Conservation (phyloP, 2,888 invertebrate species). For the Stenoptilia bipunctidactyla region DNA sequence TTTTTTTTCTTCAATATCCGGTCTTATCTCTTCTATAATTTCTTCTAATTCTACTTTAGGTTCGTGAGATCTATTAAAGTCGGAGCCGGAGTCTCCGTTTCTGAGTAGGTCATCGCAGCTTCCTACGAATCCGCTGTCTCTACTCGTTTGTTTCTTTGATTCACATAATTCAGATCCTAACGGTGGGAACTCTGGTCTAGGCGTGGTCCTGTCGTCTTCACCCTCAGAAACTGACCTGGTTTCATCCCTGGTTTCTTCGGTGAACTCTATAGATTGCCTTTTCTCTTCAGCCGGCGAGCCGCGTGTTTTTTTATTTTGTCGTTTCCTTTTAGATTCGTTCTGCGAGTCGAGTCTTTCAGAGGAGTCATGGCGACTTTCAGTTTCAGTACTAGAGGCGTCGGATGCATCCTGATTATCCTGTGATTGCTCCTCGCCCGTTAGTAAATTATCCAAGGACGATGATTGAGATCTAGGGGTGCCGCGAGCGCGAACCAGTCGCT, state of each 20-base stretch:
- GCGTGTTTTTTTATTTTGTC: slow-evolving; percentile 78
- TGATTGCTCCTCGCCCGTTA: slow-evolving; percentile 73
- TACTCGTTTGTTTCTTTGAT: slow-evolving; percentile 83
- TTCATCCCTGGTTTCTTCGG: slow-evolving; percentile 72
- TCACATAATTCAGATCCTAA: slow-evolving; percentile 71
- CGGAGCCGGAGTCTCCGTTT: slow-evolving; percentile 70
- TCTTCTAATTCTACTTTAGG: slow-evolving; percentile 70
- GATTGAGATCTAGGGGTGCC: slow-evolving; percentile 88
- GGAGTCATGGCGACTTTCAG: slow-evolving; percentile 74
- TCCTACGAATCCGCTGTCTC: slow-evolving; percentile 91
- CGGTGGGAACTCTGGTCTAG: slow-evolving; percentile 75
- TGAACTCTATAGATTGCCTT: slow-evolving; percentile 74
- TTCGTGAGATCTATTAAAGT: slow-evolving; percentile 62
- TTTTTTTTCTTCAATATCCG: slow-evolving; percentile 60
- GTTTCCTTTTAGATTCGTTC: slow-evolving; percentile 87
- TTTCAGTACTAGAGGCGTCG: slow-evolving; percentile 84
- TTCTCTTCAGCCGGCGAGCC: slow-evolving; percentile 74
- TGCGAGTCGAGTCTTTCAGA: slow-evolving; percentile 81
- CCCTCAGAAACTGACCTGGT: slow-evolving; percentile 74
- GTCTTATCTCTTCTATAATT: slow-evolving; percentile 72
- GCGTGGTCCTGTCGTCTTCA: slow-evolving; percentile 77
- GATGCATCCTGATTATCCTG: slow-evolving; percentile 72
- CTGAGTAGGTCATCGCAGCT: slow-evolving; percentile 88
- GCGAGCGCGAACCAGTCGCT: slow-evolving; percentile 83
- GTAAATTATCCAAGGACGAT: slow-evolving; percentile 83